phyloP scores from a whole-genome alignment of 2,797 vertebrate genomes.

The Meda fulgida region DNA sequence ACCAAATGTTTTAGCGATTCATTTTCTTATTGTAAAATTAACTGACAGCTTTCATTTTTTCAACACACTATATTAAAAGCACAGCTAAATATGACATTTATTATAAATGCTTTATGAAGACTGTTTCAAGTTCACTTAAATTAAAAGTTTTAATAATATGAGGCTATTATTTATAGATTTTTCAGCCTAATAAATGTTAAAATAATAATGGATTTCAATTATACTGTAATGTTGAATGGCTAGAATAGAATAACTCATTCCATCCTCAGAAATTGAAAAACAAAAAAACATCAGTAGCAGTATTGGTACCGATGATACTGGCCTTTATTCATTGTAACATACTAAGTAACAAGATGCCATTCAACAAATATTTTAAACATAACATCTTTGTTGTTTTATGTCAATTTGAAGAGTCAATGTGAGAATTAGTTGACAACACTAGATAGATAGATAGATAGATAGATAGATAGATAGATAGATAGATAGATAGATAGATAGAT shows the following conservation, averaged over 20 bases:
- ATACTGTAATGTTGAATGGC: neutral
- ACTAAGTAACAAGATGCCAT: neutral
- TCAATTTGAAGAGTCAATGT: neutral
- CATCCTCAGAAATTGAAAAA: neutral
- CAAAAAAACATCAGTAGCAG: neutral
- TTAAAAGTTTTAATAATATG: neutral
- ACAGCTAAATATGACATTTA: too few species aligned
- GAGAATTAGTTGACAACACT: neutral
- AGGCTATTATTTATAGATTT: too few species aligned
- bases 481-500: neutral
- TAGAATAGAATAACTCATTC: neutral
- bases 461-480: neutral
- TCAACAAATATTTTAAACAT: neutral
- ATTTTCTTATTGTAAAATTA: neutral
- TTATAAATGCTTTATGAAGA: neutral
- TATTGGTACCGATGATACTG: neutral
- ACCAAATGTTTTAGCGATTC: neutral
- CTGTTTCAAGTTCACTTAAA: neutral
- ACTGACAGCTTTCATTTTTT: too few species aligned
- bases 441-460: neutral
- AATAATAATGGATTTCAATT: neutral
- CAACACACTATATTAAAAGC: too few species aligned
- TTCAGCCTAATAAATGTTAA: neutral
- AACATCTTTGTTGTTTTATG: neutral
- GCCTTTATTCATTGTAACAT: neutral